phyloP scores from a whole-genome alignment of 2,888 invertebrate genomes.

The Zygogramma bicolorata region DNA sequence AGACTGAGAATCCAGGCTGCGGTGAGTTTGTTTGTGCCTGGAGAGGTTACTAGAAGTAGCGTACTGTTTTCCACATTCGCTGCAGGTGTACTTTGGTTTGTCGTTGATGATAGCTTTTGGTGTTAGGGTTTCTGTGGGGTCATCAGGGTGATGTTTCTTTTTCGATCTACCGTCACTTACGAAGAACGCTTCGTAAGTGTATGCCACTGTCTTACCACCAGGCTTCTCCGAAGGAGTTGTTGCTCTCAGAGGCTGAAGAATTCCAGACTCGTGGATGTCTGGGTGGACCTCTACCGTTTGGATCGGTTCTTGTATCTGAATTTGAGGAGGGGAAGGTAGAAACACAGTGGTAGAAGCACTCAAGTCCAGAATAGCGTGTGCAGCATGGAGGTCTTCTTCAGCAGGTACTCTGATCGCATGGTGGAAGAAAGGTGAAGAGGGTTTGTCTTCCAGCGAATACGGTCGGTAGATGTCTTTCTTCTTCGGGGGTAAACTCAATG shows the following conservation, averaged over 20 bases:
- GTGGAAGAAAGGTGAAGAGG: conserved; percentile 61
- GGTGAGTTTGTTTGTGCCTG: conserved; percentile 91
- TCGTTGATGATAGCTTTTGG: conserved; percentile 54
- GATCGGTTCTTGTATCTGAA: conserved; percentile 31
- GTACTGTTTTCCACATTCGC: conserved; percentile 91
- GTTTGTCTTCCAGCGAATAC: conserved; percentile 82
- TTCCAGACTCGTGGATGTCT: conserved; percentile 42
- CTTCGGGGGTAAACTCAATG: conserved; percentile 86
- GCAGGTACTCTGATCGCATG: conserved; percentile 75
- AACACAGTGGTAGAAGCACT: conserved; percentile 87
- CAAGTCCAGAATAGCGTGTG: conserved; percentile 89
- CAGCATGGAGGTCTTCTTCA: conserved; percentile 88
- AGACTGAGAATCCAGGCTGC: conserved; percentile 91
- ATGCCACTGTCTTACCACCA: conserved; percentile 82
- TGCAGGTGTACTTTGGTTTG: conserved; percentile 78
- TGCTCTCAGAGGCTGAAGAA: conserved; percentile 31
- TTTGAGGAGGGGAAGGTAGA: conserved; percentile 67
- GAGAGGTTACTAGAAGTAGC: conserved; percentile 91
- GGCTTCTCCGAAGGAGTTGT: conserved; percentile 49
- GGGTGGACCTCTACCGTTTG: conserved; percentile 42
- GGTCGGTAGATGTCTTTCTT: conserved; percentile 93
- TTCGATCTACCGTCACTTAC: conserved; percentile 91
- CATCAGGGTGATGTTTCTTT: conserved; percentile 56
- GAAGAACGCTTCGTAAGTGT: conserved; percentile 93
- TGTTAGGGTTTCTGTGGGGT: conserved; percentile 47